phyloP scores from a whole-genome alignment of 2,113 vertebrate genomes.

The Pseudorectes ferrugineus region DNA sequence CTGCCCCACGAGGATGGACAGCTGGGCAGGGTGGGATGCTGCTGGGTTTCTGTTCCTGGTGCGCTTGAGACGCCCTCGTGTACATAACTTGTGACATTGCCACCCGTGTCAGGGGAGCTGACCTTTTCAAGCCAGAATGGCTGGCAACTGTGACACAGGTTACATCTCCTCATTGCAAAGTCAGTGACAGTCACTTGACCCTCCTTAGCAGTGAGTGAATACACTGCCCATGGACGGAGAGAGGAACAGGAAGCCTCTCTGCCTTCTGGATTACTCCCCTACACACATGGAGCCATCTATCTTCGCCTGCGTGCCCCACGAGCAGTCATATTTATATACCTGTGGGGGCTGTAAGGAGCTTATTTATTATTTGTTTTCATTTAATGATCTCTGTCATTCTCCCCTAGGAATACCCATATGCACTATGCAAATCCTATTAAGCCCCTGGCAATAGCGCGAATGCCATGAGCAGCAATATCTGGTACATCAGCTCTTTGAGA shows the following conservation, averaged over 20 bases:
- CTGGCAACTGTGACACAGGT: constrained; percentile 40
- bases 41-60: background rate
- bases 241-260: background rate
- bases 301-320: background rate
- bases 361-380: constrained; percentile 65
- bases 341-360: constrained; percentile 43
- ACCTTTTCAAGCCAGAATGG: constrained; percentile 16
- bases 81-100: background rate
- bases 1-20: background rate
- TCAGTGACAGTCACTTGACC: constrained; percentile 36
- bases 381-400: constrained; percentile 70
- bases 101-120: constrained; percentile 26
- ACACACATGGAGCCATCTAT: background rate
- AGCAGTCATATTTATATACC: background rate
- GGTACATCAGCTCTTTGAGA: background rate
- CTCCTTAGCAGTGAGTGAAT: background rate
- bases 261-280: background rate
- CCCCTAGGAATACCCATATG: constrained; percentile 33
- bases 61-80: background rate
- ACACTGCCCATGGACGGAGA: background rate
- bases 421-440: constrained; percentile 41
- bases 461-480: background rate
- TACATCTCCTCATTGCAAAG: background rate
- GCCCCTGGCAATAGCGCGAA: constrained; percentile 32
- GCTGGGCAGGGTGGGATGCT: background rate